Evolutionary conservation across 2,797 vertebrate genomes (phyloP), one percentile per base, ranked within the genome.

Genomic region (Mastacembelus armatus): DNA sequence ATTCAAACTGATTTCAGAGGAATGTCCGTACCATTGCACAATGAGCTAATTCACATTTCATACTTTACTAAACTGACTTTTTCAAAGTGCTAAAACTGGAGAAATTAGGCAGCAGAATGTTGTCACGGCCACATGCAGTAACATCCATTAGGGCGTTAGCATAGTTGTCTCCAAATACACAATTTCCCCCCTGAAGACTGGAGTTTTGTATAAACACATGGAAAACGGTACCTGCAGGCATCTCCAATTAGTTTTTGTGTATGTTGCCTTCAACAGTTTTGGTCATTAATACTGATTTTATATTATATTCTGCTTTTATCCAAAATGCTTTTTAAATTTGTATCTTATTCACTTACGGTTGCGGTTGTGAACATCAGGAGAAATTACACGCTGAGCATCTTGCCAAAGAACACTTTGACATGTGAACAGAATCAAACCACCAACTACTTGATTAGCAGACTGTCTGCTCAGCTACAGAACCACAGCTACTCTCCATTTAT

Each of bases 171-270:
- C 21, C 33, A 32, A 19, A 57, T 30, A 16, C 18, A n/a, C 18
- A 50, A 57, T 22, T 30, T 29, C 27, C 24, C 15, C 44, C 19
- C 29, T 8, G 1, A 15, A 48, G 10, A 19, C 16, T 30, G 4
- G 26, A 43, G 10, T 27, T 40, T 27, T 42, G n/a, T n/a, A n/a
- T n/a, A n/a, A 62, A 29, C 45, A 50, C 7, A 62, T 9, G 38
- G 14, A n/a, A 40, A 59, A 38, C 42, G 15, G 6, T 19, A 16
- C 26, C 8, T 12, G 32, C 7, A 39, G 15, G 35, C 5, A 14
- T 39, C 18, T 29, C 22, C 10, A 22, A 42, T 4, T 59, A 42
- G 21, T 16, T 52, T 45, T 21, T 35, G 21, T 15, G 5, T 44
- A 19, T 21, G 22, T 4, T 56, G 22, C 18, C 16, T 10, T 47